phyloP scores from a whole-genome alignment of 2,113 vertebrate genomes.

The Suncus etruscus region DNA sequence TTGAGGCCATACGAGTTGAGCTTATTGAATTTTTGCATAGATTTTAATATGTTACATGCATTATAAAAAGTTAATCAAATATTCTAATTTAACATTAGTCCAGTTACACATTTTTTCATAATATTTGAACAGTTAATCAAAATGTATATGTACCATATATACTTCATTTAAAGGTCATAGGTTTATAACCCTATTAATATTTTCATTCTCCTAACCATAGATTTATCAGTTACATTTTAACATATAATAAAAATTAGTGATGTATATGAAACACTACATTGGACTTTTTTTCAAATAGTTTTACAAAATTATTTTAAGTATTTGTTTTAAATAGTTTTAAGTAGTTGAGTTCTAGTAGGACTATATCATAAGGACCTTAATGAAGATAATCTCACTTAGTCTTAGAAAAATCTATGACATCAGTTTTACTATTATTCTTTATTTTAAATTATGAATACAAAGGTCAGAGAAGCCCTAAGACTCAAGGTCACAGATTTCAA shows the following conservation, averaged over 20 bases:
- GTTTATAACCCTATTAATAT: background rate
- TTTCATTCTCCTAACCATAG: background rate
- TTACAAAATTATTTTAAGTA: too few species aligned
- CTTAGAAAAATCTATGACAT: background rate
- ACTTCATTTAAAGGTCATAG: background rate
- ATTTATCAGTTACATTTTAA: background rate
- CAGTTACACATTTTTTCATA: background rate
- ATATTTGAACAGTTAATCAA: background rate
- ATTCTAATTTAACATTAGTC: background rate
- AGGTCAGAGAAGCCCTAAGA: background rate
- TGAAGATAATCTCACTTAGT: background rate
- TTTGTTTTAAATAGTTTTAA: background rate
- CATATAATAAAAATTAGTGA: background rate
- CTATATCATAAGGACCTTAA: background rate
- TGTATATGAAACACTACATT: background rate
- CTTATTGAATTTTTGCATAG: background rate
- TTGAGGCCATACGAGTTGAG: background rate
- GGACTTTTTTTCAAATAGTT: background rate
- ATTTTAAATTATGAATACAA: background rate
- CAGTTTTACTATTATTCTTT: slow-evolving; percentile 16
- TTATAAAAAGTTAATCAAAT: slow-evolving; percentile 5
- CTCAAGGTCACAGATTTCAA: slow-evolving; percentile 7
- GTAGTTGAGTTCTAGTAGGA: background rate
- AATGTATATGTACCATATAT: background rate
- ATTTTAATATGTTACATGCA: background rate